Base-by-base conservation (phyloP, 2,113 vertebrate genomes). In the Okapia johnstoni region DNA sequence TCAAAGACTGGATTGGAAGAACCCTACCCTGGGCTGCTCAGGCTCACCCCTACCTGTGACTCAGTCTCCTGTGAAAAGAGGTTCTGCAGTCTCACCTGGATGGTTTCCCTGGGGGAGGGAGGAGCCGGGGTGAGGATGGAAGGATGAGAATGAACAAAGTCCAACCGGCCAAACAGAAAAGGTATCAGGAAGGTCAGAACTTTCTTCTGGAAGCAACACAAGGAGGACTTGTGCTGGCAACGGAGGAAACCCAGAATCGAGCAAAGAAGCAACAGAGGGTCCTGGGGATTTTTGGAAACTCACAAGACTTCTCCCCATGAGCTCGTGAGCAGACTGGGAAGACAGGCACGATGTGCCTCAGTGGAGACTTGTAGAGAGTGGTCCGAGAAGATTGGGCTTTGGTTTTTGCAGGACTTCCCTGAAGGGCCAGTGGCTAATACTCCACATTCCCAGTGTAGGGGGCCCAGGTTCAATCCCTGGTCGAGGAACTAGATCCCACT, bases 101-200 rank as follows among this genome's bases (percentile, higher is more conserved):
- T 13, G 25, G n/a, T 21, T 61, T n/a, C 30, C 33, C 7, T 13
- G 1, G 1, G 48, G 10, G 26, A 76, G 23, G 23, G 70, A 14
- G 40, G 40, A 76, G 40, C 23, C 0, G 6, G 40, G 23, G 5
- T 43, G 6, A n/a, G 33, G 33, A 23, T 36, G 2, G 7, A 16
- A 15, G 19, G 6, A 1, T 5, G 23, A 6, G 5, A 23, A 52
- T 3, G 7, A 52, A 54, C n/a, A 40, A 33, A 81, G 28, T 77
- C 21, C 8, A 26, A 55, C 10, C 23, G 50, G 30, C 55, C 9
- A 36, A 50, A 43, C 0, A 30, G 61, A 60, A 46, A 57, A 52
- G 23, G 1, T 70, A 63, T 17, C 25, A 40, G 6, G 23, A 81
- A 93, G 36, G 1, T n/a, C 58, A 91, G 13, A 40, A 70, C 43